Evolutionary conservation across 1,140 invertebrate genomes (phyloP).

Genomic region (Megalonaias nervosa): DNA sequence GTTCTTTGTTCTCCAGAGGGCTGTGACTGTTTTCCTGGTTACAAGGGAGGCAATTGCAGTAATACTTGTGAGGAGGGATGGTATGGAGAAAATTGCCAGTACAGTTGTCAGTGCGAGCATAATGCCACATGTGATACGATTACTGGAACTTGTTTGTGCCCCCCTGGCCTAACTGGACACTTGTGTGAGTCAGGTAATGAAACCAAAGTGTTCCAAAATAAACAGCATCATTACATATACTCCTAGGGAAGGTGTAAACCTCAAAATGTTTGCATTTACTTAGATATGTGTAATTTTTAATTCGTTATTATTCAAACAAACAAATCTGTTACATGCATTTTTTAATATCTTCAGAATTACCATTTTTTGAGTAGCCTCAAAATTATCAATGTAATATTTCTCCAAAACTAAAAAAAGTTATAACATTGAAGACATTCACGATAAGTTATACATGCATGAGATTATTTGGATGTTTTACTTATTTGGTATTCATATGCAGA

Average conservation of each 20-base stretch:
- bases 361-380: not conserved
- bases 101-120: slow-evolving; percentile 84
- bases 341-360: not conserved
- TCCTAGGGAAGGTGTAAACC: too few species aligned
- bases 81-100: slow-evolving; percentile 84
- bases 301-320: not conserved
- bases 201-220: not conserved
- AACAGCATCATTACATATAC: not conserved
- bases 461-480: too few species aligned
- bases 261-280: too few species aligned
- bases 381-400: too few species aligned
- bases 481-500: too few species aligned
- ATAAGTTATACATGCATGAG: too few species aligned
- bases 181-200: slow-evolving; percentile 63
- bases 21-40: slow-evolving; percentile 30
- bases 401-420: too few species aligned
- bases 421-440: too few species aligned
- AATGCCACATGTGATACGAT: slow-evolving; percentile 69
- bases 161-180: slow-evolving; percentile 61
- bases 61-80: slow-evolving; percentile 79
- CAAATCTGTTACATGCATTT: not conserved
- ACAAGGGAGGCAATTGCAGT: slow-evolving; percentile 22
- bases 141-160: slow-evolving; percentile 59
- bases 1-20: slow-evolving; percentile 15
- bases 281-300: not conserved